A percentile compares a stretch with the other conserved stretches of the same genome.
Evolutionary conservation across 2,797 vertebrate genomes (phyloP).

Genomic region (Pseudomugil tenellus): DNA sequence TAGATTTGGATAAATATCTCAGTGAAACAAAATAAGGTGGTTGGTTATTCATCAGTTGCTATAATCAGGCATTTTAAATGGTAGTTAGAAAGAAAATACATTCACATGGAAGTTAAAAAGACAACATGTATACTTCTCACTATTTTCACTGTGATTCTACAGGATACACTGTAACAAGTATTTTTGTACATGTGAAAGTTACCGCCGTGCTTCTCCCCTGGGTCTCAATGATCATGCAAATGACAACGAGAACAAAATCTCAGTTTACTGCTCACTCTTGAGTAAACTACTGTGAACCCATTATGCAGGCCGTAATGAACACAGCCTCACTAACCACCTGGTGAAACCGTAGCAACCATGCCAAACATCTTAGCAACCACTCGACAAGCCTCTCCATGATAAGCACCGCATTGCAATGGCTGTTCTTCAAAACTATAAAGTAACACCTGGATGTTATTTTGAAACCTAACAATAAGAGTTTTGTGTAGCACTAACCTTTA

Average conservation of each 20-base stretch:
- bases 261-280: neutral
- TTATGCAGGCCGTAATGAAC: neutral
- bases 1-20: neutral
- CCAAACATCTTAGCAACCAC: slow-evolving; percentile 13
- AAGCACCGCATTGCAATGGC: neutral
- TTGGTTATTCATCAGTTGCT: neutral
- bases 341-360: slow-evolving; percentile 13
- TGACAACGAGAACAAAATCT: neutral
- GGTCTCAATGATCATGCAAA: neutral
- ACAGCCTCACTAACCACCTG: slow-evolving; percentile 4
- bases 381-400: slow-evolving; percentile 2
- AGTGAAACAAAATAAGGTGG: neutral
- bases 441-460: slow-evolving; percentile 1
- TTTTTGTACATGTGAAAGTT: neutral
- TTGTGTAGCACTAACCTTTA: neutral
- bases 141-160: neutral
- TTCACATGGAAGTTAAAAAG: neutral
- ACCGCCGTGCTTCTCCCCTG: neutral
- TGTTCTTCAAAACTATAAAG: neutral
- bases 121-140: neutral
- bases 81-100: neutral
- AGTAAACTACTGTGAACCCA: neutral
- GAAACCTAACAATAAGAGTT: slow-evolving; percentile 10
- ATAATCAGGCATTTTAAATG: too few species aligned
- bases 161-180: neutral